Percentiles rank a stretch among this genome's conserved stretches.
Evolutionary conservation across 2,888 invertebrate genomes (phyloP).

Genomic region (Scotopteryx bipunctaria): DNA sequence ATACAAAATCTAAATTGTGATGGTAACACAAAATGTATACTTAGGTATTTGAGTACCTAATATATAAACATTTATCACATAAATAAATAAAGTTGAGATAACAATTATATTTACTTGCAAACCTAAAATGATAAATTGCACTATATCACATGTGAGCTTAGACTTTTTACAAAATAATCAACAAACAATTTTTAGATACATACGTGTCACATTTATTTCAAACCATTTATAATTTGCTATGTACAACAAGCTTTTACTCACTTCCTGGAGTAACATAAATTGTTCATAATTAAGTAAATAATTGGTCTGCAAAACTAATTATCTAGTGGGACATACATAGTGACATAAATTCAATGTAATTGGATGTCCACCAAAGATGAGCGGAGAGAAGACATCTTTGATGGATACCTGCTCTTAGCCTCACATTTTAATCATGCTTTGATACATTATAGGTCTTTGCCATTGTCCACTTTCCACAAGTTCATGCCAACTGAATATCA

Average conservation of each 20-base stretch:
- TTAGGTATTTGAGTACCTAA: too few relatives aligned
- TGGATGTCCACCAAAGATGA: background rate
- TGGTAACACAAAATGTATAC: background rate
- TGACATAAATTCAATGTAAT: background rate
- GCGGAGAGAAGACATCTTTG: too few relatives aligned
- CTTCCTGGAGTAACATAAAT: background rate
- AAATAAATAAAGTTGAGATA: slow-evolving; percentile 9
- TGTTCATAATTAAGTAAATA: background rate
- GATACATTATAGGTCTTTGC: background rate
- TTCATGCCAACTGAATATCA: background rate
- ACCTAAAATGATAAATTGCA: slow-evolving; percentile 11
- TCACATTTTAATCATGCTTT: background rate
- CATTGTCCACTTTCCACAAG: background rate
- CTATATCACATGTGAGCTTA: slow-evolving; percentile 9
- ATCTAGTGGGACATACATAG: background rate
- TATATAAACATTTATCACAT: slow-evolving; percentile 18
- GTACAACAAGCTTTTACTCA: slow-evolving; percentile 7
- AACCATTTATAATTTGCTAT: slow-evolving; percentile 10
- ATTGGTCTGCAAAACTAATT: background rate
- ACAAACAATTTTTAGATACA: slow-evolving; percentile 15
- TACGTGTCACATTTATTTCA: slow-evolving; percentile 10
- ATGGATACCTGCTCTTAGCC: too few relatives aligned
- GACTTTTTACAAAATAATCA: background rate
- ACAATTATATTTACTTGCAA: background rate
- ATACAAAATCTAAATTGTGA: background rate